Evolutionary conservation across 2,888 invertebrate genomes (phyloP), one percentile per base, ranked within the genome.

Genomic region (Pollenia amentaria): DNA sequence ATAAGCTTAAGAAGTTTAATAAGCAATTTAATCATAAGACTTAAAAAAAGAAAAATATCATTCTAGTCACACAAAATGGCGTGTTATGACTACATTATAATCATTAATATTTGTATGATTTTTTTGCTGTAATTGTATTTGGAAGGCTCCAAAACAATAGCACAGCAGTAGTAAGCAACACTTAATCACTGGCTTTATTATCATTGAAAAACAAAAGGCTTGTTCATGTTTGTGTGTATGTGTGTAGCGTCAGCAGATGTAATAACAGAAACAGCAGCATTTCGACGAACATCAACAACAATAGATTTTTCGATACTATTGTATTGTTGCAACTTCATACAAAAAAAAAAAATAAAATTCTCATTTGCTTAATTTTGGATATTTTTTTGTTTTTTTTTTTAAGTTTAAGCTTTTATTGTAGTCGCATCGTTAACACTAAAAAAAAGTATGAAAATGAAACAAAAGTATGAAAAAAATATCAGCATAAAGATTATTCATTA

Each of bases 361-460:
- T 77, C 85, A 78, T 81, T 85, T 82, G 81, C 81, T 78, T 85
- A 82, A 85, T 81, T 85, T 81, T 85, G 77, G 75, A 60, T 77
- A 62, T 67, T 60, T 42, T n/a, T 53, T 10, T 55, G 2, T 57
- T 69, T 78, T 60, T 70, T 70, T 70, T 62, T 9, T 3, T 10
- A 8, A 42, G 21, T 16, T 70, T 42, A 53, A 70, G 53, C 80
- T 65, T 55, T 80, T 80, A 65, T 80, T 65, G 48, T 57, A 62
- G 65, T 18, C 40, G 10, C 79, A 80, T 10, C 64, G 67, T 38
- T 11, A 55, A 46, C 40, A 16, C 11, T 29, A 53, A 57, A 79
- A 62, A 62, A 62, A 64, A 0, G 8, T 14, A 64, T 44, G 2
- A 18, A 29, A 29, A 29, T 29, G 29, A 29, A 29, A 29, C 21